These are phyloP conservation scores for Passer montanus DNA, from an alignment of 2,113 vertebrate species.

Conservation along the genomic window DNA sequence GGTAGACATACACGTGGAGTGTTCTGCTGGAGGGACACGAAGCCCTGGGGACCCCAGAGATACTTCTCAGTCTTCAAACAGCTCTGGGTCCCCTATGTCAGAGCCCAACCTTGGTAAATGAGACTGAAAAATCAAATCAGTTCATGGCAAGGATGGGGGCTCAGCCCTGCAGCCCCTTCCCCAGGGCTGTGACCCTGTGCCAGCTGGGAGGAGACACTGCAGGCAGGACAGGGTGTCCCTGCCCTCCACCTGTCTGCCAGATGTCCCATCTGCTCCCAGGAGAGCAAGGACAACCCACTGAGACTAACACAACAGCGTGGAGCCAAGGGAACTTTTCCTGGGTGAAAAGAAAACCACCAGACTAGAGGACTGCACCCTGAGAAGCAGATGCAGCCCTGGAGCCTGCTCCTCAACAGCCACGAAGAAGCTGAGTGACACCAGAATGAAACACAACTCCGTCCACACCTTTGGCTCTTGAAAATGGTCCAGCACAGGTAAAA, in stretches of 20 bases:
- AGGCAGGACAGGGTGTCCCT: not conserved
- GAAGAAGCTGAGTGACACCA: not conserved
- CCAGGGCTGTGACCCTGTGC: not conserved
- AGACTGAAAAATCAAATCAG: not conserved
- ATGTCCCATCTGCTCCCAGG: not conserved
- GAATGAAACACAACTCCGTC: not conserved
- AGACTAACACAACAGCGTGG: not conserved
- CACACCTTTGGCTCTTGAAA: constrained; percentile 16
- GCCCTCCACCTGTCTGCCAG: not conserved
- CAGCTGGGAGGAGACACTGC: not conserved
- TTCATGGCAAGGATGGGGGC: not conserved
- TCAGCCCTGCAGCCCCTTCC: not conserved
- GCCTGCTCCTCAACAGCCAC: not conserved
- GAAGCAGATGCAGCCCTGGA: not conserved
- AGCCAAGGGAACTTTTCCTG: not conserved
- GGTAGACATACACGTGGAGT: constrained; percentile 85
- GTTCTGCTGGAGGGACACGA: constrained; percentile 68
- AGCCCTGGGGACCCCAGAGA: constrained; percentile 29
- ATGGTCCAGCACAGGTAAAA: not conserved
- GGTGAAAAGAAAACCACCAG: not conserved
- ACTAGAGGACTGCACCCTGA: not conserved
- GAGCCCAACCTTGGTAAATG: not conserved
- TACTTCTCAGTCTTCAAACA: not conserved
- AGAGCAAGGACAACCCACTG: not conserved
- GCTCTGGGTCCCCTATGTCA: not conserved